phyloP scores from a whole-genome alignment of 2,797 vertebrate species.

The Peromyscus nudipes region DNA sequence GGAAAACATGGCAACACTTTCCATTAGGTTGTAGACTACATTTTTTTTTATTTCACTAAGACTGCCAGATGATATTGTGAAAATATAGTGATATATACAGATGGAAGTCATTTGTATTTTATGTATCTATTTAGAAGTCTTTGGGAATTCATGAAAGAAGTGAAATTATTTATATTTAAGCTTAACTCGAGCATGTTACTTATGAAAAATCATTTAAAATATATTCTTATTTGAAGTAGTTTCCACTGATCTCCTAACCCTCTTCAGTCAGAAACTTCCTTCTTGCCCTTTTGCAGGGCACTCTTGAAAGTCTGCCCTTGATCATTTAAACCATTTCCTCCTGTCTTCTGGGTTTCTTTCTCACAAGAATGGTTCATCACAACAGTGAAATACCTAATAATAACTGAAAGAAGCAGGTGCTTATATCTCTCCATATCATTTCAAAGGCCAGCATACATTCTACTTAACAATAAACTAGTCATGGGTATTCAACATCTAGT shows the following conservation, averaged over 20 bases:
- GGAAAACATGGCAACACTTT: background rate
- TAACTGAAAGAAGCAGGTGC: background rate
- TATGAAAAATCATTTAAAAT: background rate
- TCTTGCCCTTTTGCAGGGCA: background rate
- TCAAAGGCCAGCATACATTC: background rate
- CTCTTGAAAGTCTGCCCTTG: background rate
- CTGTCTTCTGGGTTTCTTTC: background rate
- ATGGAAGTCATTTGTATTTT: background rate
- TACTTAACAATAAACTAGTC: background rate
- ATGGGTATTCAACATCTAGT: background rate
- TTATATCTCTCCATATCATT: slow-evolving; percentile 10
- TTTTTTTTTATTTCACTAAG: background rate
- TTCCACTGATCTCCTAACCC: background rate
- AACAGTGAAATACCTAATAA: background rate
- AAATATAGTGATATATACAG: background rate
- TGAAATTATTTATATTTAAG: background rate
- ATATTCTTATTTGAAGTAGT: background rate
- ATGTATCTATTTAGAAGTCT: background rate
- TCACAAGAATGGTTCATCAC: background rate
- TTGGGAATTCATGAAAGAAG: background rate
- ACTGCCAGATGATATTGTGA: background rate
- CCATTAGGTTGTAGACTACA: background rate
- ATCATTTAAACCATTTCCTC: background rate
- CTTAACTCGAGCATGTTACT: background rate
- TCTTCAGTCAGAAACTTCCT: background rate